Conservation (phyloP, 2,797 vertebrate species). For the Meda fulgida region DNA sequence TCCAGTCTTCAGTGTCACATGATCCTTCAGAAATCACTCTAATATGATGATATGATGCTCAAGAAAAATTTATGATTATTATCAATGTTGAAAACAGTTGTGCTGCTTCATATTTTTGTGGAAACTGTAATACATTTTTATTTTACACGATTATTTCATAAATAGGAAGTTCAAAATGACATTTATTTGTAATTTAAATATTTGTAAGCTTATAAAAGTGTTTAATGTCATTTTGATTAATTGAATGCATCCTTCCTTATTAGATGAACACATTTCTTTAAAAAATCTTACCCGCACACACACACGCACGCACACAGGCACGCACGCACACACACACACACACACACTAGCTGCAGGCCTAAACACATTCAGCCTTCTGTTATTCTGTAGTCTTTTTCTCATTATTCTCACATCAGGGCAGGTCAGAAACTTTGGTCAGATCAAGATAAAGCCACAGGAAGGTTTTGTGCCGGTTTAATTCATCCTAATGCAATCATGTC, state of each 20-base stretch:
- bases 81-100: too few species aligned
- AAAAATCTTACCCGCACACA: neutral
- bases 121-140: neutral
- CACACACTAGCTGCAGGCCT: neutral
- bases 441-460: neutral
- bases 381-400: neutral
- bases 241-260: neutral
- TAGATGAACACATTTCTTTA: neutral
- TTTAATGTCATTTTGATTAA: too few species aligned
- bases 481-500: slow-evolving; percentile 56
- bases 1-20: too few species aligned
- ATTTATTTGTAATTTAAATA: neutral
- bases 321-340: too few species aligned
- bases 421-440: slow-evolving; percentile 12
- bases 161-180: neutral
- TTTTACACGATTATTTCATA: neutral
- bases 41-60: too few species aligned
- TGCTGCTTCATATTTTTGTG: neutral
- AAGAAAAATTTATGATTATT: too few species aligned
- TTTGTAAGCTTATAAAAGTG: neutral
- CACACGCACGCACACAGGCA: too few species aligned
- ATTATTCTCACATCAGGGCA: slow-evolving; percentile 17
- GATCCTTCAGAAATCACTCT: too few species aligned
- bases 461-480: slow-evolving; percentile 45
- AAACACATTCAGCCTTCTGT: neutral